A percentile compares a stretch with the other conserved stretches of the same genome.
Evolutionary conservation across 1,140 invertebrate genomes (phyloP).

Genomic region (Hestina assimilis): DNA sequence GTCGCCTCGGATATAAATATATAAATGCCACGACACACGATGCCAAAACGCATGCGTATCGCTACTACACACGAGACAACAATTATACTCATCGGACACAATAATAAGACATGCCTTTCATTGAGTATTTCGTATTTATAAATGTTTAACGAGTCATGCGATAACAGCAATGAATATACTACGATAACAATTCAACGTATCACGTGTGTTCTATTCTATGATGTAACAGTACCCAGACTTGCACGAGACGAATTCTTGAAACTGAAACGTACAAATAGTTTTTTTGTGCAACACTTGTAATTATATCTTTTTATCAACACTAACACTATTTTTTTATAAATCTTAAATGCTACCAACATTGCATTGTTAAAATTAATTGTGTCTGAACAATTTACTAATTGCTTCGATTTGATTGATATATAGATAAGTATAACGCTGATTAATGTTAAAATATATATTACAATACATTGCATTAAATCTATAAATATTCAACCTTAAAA

Average conservation of each 20-base stretch:
- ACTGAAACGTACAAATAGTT: neutral
- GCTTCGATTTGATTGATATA: too few species aligned
- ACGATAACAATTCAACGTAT: slow-evolving; percentile 10
- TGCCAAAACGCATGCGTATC: slow-evolving; percentile 4
- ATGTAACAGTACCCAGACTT: slow-evolving; percentile 62
- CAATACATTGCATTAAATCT: too few species aligned
- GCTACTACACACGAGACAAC: neutral
- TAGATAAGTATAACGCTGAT: too few species aligned
- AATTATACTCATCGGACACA: neutral
- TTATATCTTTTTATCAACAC: too few species aligned
- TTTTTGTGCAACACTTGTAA: neutral
- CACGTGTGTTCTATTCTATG: slow-evolving; percentile 42
- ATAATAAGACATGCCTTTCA: slow-evolving; percentile 38
- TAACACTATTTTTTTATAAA: too few species aligned
- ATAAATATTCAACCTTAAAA: too few species aligned
- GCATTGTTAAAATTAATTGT: too few species aligned
- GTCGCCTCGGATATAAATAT: slow-evolving; percentile 10
- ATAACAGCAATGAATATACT: slow-evolving; percentile 34
- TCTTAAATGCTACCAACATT: too few species aligned
- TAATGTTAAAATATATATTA: too few species aligned
- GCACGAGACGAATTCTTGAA: slow-evolving; percentile 59
- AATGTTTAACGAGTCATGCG: slow-evolving; percentile 22
- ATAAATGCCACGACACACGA: slow-evolving; percentile 12
- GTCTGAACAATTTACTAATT: too few species aligned
- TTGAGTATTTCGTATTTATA: slow-evolving; percentile 34